phyloP scores from a whole-genome alignment of 2,888 invertebrate genomes.

The Chrysopilus asiliformis region DNA sequence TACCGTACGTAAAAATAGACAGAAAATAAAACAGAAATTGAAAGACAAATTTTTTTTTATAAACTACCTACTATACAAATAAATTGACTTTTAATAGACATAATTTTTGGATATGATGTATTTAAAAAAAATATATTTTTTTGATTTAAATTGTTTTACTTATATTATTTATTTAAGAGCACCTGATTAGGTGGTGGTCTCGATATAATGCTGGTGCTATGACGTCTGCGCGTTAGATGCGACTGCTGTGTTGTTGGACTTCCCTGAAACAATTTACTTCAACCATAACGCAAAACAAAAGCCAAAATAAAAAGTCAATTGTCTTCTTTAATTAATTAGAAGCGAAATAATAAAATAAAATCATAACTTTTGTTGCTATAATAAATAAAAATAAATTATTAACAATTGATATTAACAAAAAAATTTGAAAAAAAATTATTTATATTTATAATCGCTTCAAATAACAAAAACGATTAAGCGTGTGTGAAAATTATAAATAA shows the following conservation, averaged over 20 bases:
- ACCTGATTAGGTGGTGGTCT: slow-evolving; percentile 37
- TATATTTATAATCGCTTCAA: neutral
- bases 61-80: neutral
- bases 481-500: slow-evolving; percentile 1
- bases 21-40: neutral
- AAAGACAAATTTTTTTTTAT: slow-evolving; percentile 7
- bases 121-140: slow-evolving; percentile 4
- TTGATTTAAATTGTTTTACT: slow-evolving; percentile 4
- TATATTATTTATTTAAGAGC: slow-evolving; percentile 11
- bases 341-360: slow-evolving; percentile 9
- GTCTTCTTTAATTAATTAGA: no score
- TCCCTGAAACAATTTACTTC: slow-evolving; percentile 33
- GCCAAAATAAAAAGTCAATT: slow-evolving; percentile 11
- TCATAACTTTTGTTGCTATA: neutral
- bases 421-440: neutral
- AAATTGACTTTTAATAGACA: neutral
- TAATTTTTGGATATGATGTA: neutral
- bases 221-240: slow-evolving; percentile 58
- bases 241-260: slow-evolving; percentile 42
- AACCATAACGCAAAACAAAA: slow-evolving; percentile 21
- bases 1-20: slow-evolving; percentile 6
- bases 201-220: slow-evolving; percentile 49
- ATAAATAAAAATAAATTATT: neutral
- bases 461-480: neutral
- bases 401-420: neutral